Percentiles rank a stretch among this genome's conserved stretches.
Evolutionary conservation across 2,797 vertebrate species (phyloP).

Genomic region (Spondyliosoma cantharus): DNA sequence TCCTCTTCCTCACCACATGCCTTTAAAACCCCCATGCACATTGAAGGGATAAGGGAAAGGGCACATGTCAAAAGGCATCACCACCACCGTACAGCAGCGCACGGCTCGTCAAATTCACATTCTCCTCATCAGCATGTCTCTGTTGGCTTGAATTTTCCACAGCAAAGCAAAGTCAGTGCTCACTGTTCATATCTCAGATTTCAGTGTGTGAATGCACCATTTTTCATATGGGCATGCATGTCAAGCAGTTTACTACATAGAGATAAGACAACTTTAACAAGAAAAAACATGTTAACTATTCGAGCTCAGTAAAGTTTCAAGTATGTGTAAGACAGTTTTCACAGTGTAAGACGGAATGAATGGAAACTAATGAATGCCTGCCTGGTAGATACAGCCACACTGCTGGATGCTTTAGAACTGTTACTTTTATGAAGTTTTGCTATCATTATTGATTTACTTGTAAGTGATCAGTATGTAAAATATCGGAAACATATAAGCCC

Average conservation of each 20-base stretch:
- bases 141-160: slow-evolving; percentile 1
- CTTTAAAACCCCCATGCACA: background rate
- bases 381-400: too few species aligned
- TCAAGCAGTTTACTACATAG: background rate
- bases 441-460: background rate
- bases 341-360: background rate
- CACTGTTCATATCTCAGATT: slow-evolving; percentile 8
- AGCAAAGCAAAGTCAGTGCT: background rate
- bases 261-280: background rate
- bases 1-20: background rate
- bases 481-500: too few species aligned
- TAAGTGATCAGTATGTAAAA: too few species aligned
- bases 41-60: background rate
- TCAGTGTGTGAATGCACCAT: background rate
- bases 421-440: background rate
- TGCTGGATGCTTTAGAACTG: background rate
- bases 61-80: background rate
- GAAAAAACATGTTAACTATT: background rate
- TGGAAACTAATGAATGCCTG: background rate
- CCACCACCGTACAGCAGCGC: too few species aligned
- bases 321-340: background rate
- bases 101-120: background rate
- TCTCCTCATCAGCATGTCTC: background rate
- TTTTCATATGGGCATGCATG: background rate
- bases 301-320: background rate